These are phyloP conservation scores for Ceriagrion tenellum DNA, from an alignment of 2,888 invertebrate genomes.

Conservation along the genomic window DNA sequence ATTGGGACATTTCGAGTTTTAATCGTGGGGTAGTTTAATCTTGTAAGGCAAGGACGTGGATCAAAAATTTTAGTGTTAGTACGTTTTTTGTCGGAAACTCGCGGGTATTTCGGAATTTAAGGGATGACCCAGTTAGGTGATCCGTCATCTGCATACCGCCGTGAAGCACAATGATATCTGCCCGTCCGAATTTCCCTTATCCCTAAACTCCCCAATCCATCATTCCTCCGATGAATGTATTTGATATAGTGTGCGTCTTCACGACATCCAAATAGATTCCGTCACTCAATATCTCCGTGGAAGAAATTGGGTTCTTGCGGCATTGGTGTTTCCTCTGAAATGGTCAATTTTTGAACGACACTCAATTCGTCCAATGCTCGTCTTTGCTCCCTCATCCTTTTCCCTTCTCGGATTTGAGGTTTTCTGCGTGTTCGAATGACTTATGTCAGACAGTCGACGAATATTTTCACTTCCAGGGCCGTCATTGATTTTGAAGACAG, in stretches of 20 bases:
- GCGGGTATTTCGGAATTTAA: neutral
- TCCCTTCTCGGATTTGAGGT: neutral
- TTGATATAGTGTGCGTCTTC: constrained; percentile 44
- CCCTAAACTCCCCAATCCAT: constrained; percentile 5
- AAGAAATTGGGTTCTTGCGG: neutral
- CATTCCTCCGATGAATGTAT: neutral
- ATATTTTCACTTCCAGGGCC: neutral
- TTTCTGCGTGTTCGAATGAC: neutral
- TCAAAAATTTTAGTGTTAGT: neutral
- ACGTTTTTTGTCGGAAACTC: neutral
- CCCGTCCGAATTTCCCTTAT: neutral
- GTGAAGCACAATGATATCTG: constrained; percentile 20
- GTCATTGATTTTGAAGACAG: neutral
- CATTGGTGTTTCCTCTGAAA: neutral
- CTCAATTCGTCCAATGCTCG: neutral
- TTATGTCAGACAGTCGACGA: neutral
- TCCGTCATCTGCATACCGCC: neutral
- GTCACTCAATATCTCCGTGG: constrained; percentile 39
- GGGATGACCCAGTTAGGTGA: neutral
- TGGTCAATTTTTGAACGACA: constrained; percentile 15
- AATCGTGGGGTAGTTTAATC: no score
- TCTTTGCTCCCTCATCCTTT: neutral
- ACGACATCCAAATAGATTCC: constrained; percentile 51
- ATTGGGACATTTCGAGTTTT: no score
- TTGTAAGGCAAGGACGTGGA: neutral